Evolutionary conservation across 2,888 invertebrate species (phyloP).

Genomic region (Colletes collaris): DNA sequence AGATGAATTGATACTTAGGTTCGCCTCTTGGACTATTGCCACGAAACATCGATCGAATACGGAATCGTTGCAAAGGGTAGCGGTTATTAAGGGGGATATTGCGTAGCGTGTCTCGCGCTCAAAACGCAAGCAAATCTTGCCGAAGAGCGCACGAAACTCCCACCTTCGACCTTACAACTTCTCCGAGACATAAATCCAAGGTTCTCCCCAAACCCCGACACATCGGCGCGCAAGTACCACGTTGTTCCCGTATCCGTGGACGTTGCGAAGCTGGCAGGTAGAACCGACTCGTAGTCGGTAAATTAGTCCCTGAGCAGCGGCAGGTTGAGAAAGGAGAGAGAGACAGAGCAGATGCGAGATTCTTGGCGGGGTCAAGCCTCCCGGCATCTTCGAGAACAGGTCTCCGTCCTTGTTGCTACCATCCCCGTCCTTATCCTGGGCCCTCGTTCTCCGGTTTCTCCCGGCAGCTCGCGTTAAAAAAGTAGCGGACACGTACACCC

Average conservation of each 20-base stretch:
- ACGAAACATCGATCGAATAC: too few species aligned
- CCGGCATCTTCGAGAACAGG: conserved; percentile 68
- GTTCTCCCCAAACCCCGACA: conserved; percentile 17
- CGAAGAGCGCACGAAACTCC: conserved; percentile 18
- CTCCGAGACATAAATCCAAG: conserved; percentile 48
- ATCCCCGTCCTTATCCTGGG: conserved; percentile 22
- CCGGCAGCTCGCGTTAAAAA: conserved; percentile 55
- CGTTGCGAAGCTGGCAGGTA: conserved; percentile 64
- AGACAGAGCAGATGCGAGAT: conserved; percentile 77
- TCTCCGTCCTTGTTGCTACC: conserved; percentile 51
- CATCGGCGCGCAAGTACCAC: conserved; percentile 47
- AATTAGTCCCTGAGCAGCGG: conserved; percentile 69
- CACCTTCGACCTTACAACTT: conserved; percentile 54
- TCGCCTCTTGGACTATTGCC: too few species aligned
- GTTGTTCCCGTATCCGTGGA: conserved; percentile 58
- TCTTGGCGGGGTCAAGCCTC: conserved; percentile 77
- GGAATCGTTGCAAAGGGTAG: too few species aligned
- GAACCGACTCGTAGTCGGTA: conserved; percentile 69
- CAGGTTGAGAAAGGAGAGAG: conserved; percentile 44
- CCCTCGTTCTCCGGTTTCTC: conserved; percentile 41
- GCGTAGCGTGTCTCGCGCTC: conserved; percentile 6
- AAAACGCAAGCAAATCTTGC: conserved; percentile 33
- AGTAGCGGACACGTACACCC: conserved; percentile 60
- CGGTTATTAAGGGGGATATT: conserved; percentile 10
- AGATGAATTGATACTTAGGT: too few species aligned